A percentile compares a stretch with the other conserved stretches of the same genome.
Evolutionary conservation across 37 sponge, comb jelly and placozoan species (phyloP).

Genomic region (Oscarella lobularis): DNA sequence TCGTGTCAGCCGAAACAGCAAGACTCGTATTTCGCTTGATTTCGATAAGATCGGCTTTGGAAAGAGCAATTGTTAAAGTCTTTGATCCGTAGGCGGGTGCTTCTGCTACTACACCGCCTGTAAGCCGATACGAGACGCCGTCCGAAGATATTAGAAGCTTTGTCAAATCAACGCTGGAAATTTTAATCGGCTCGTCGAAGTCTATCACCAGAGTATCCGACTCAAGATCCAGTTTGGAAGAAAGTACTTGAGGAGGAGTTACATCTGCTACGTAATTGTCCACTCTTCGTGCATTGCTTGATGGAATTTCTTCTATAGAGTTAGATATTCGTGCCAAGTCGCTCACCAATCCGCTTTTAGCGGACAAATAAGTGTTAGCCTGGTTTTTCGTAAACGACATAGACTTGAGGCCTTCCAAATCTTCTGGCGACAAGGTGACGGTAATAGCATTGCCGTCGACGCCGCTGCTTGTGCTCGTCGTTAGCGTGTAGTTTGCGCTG

Average conservation of each 20-base stretch:
- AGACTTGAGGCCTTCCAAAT: conserved; percentile 4
- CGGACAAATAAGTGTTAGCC: background rate
- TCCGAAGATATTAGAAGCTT: background rate
- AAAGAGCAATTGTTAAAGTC: conserved; percentile 33
- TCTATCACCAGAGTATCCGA: conserved; percentile 30
- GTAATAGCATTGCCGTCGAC: background rate
- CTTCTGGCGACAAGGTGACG: background rate
- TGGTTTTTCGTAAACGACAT: background rate
- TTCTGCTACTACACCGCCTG: background rate
- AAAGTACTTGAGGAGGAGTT: conserved; percentile 34
- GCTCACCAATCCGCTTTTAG: background rate
- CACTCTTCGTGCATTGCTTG: conserved; percentile 2
- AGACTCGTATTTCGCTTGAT: conserved; percentile 38
- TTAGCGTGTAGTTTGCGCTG: background rate
- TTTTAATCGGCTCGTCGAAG: conserved; percentile 54
- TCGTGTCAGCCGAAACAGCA: conserved; percentile 27
- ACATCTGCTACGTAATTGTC: conserved; percentile 44
- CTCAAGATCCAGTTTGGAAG: conserved; percentile 44
- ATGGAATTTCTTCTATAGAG: background rate
- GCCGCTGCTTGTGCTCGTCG: background rate
- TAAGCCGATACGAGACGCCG: background rate
- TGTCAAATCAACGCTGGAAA: conserved; percentile 28
- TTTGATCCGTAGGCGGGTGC: conserved; percentile 4
- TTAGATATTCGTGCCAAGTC: conserved; percentile 1
- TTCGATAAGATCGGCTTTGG: conserved; percentile 18